Percentiles rank a stretch among this genome's conserved stretches.
Conservation (phyloP, 2,113 vertebrate species). For the Platanista minor region DNA sequence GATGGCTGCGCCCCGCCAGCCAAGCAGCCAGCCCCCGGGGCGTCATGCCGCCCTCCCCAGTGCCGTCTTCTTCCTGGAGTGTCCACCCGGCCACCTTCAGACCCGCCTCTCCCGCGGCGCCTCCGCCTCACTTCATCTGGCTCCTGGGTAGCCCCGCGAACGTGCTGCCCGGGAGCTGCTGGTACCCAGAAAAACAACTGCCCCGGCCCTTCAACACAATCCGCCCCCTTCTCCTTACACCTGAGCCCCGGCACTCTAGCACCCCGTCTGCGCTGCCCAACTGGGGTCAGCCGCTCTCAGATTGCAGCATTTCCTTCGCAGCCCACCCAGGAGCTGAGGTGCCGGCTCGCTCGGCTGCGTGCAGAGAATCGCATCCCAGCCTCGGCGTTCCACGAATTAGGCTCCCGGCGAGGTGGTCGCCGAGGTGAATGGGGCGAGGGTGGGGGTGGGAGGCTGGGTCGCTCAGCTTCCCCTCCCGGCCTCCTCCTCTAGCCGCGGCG, state of each 20-base stretch:
- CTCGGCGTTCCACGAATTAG: constrained; percentile 60
- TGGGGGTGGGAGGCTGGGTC: constrained; percentile 43
- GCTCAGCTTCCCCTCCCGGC: constrained; percentile 65
- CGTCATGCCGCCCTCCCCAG: constrained; percentile 22
- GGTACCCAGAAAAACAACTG: neutral
- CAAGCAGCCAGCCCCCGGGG: neutral
- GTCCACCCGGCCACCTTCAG: neutral
- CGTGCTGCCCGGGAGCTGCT: constrained; percentile 18
- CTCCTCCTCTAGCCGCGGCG: constrained; percentile 62
- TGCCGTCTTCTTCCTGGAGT: neutral
- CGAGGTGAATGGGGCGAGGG: constrained; percentile 25
- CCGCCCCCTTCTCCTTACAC: constrained; percentile 39
- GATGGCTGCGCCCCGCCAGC: neutral
- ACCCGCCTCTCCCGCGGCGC: neutral
- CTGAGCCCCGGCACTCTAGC: neutral
- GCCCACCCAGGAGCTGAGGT: constrained; percentile 57
- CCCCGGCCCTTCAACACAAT: neutral
- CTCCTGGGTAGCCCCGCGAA: neutral
- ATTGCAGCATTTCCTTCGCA: constrained; percentile 76
- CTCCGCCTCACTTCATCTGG: constrained; percentile 43
- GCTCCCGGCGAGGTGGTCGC: neutral
- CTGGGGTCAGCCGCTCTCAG: constrained; percentile 72
- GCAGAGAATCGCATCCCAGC: constrained; percentile 31
- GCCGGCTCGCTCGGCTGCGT: constrained; percentile 58
- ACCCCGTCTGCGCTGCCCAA: constrained; percentile 23